These are phyloP conservation scores for Emydocephalus ijimae DNA, from an alignment of 2,113 vertebrate genomes.

Conservation along the genomic window DNA sequence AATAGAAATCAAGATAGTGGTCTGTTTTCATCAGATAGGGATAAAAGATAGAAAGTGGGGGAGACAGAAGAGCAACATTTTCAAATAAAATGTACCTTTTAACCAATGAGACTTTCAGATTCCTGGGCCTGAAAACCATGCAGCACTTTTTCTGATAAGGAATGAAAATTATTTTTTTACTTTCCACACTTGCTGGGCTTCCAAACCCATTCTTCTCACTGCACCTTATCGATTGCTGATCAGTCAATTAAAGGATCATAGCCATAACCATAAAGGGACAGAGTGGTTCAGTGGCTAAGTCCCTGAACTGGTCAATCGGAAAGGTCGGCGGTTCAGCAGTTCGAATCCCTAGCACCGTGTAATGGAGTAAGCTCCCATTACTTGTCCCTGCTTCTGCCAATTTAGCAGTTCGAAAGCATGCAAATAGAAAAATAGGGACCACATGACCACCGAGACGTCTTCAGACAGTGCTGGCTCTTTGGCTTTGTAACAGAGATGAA, in stretches of 20 bases:
- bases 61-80: background rate
- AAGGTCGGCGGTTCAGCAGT: too few relatives aligned
- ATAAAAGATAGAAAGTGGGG: background rate
- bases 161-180: background rate
- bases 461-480: too few relatives aligned
- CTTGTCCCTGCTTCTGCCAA: too few relatives aligned
- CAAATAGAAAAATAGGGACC: too few relatives aligned
- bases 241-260: background rate
- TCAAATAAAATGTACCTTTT: background rate
- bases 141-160: background rate
- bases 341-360: too few relatives aligned
- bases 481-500: too few relatives aligned
- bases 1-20: background rate
- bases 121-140: background rate
- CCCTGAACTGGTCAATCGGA: too few relatives aligned
- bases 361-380: too few relatives aligned
- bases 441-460: too few relatives aligned
- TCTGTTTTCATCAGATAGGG: background rate
- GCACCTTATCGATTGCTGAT: background rate
- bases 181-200: background rate
- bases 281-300: too few relatives aligned
- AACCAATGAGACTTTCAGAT: background rate
- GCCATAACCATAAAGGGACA: background rate
- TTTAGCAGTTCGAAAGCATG: too few relatives aligned
- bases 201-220: background rate